These are phyloP conservation scores for Syrrhaptes paradoxus DNA, from an alignment of 2,113 vertebrate genomes.

Conservation along the genomic window DNA sequence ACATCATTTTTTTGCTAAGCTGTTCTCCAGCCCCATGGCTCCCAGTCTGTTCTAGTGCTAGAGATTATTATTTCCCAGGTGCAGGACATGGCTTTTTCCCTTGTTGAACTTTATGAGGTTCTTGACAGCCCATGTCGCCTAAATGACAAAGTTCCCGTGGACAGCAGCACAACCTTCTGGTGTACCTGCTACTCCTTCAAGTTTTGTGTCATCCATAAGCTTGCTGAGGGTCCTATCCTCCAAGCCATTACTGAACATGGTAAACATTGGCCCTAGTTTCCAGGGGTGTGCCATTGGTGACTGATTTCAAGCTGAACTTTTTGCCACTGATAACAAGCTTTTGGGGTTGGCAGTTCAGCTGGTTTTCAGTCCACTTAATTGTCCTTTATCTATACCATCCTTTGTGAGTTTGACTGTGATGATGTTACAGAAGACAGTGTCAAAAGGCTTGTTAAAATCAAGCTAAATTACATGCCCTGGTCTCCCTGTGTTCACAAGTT, in stretches of 20 bases:
- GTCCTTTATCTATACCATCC: background rate
- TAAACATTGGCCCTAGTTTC: background rate
- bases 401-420: background rate
- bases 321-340: background rate
- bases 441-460: background rate
- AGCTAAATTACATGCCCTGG: background rate
- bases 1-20: background rate
- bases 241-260: background rate
- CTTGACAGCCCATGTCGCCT: background rate
- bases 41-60: background rate
- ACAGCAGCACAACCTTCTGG: background rate
- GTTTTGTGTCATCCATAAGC: background rate
- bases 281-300: rapidly evolving
- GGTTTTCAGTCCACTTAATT: background rate
- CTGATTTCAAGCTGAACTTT: background rate
- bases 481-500: background rate
- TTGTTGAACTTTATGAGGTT: background rate
- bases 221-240: background rate
- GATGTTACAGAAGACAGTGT: background rate
- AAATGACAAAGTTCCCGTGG: background rate
- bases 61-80: background rate
- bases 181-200: background rate
- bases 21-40: background rate
- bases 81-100: no score
- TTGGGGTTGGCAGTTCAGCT: background rate